phyloP scores from a whole-genome alignment of 2,888 invertebrate genomes.

The Alcis repandata region DNA sequence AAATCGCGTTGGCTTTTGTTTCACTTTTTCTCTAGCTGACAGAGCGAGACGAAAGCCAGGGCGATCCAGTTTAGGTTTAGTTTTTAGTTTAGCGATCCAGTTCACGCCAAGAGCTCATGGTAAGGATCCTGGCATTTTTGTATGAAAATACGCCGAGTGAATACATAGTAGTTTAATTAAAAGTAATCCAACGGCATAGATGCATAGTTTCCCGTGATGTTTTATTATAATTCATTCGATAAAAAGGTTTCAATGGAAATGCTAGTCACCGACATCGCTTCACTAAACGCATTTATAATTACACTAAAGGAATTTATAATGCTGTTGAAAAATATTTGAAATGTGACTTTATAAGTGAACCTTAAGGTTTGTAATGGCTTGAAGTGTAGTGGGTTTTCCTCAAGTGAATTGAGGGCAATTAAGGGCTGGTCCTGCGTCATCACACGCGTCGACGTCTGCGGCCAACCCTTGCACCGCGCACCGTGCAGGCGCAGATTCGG shows the following conservation, averaged over 20 bases:
- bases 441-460: conserved; percentile 41
- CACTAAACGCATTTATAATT: conserved; percentile 53
- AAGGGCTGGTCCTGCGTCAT: conserved; percentile 70
- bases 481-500: conserved; percentile 54
- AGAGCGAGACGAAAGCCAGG: no score
- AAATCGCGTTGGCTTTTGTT: no score
- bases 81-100: no score
- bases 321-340: conserved; percentile 42
- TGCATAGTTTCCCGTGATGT: conserved; percentile 6
- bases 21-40: no score
- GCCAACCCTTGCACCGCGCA: conserved; percentile 61
- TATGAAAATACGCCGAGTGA: neutral
- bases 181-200: neutral
- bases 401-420: conserved; percentile 66
- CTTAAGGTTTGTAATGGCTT: conserved; percentile 52
- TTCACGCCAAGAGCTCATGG: no score
- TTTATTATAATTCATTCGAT: conserved; percentile 29
- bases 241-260: conserved; percentile 46
- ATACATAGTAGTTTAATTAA: no score
- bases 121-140: no score
- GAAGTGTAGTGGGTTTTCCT: conserved; percentile 66
- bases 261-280: conserved; percentile 49
- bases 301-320: conserved; percentile 62
- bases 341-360: conserved; percentile 42
- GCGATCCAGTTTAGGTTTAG: no score